Base-by-base conservation (phyloP, 2,113 vertebrate genomes). In the Bos indicus region DNA sequence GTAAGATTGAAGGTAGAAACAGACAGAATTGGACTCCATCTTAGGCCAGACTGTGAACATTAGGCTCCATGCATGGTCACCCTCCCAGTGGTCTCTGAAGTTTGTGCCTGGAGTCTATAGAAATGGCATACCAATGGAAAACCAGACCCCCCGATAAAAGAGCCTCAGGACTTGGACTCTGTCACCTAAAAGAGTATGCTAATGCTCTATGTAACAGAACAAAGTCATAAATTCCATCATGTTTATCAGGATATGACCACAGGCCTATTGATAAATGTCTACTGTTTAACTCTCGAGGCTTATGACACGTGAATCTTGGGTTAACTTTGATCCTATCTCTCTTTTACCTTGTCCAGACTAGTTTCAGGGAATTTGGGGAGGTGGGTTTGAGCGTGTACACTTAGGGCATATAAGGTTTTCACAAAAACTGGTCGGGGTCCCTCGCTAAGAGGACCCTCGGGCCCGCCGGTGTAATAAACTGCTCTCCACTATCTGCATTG, bases 31-130 rank as follows among this genome's bases (percentile, higher is more conserved):
- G 64, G n/a, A 23, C n/a, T 71, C n/a, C 64, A 1, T 12, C 64
- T 23, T 5, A 23, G 64, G n/a, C 19, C 64, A 71, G n/a, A 11
- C 64, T 36, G n/a, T 3, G n/a, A 23, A 71, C 19, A 6, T 36
- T 36, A 71, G 64, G n/a, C 17, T 2, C 21, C n/a, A 36, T 0
- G 2, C 19, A 5, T 3, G 10, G 9, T 6, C 64, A 3, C 64
- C n/a, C n/a, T 36, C n/a, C n/a, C n/a, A 23, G 8, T 23, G n/a
- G 64, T 1, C 19, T 36, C n/a, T 23, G n/a, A 36, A 23, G 4
- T 36, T 36, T 71, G n/a, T 36, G 64, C 17, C 64, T 1, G 0
- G 8, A 6, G 64, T 36, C n/a, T 36, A 23, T 2, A 71, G 64
- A 36, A 36, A 12, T 6, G 64, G n/a, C n/a, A 21, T 10, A 36